phyloP scores from a whole-genome alignment of 2,888 invertebrate species.

The Cecidostiba fungosa region DNA sequence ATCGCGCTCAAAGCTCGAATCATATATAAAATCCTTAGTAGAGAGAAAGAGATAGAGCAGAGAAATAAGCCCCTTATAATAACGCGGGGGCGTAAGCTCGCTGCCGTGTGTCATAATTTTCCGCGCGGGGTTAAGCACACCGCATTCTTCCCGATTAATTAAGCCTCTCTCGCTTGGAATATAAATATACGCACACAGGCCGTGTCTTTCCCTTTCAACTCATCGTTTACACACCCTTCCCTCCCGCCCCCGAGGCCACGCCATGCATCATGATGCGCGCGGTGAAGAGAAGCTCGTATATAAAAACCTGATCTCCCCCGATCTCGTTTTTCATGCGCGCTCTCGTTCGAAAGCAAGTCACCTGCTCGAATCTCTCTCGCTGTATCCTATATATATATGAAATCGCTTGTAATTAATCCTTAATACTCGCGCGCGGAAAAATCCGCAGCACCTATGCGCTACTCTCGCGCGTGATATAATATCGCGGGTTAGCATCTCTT shows the following conservation, averaged over 20 bases:
- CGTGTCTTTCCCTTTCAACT: constrained; percentile 1
- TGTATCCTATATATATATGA: neutral
- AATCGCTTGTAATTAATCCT: neutral
- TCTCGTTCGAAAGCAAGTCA: neutral
- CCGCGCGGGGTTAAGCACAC: neutral
- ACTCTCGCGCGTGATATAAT: neutral
- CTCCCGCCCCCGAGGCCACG: neutral
- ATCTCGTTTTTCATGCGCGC: neutral
- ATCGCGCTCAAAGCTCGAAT: neutral
- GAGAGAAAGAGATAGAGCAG: neutral
- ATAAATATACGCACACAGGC: neutral
- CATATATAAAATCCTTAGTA: neutral
- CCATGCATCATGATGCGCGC: neutral
- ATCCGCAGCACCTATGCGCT: neutral
- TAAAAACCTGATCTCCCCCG: too few species aligned
- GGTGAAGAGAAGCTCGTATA: neutral
- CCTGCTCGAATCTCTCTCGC: neutral
- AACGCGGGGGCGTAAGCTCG: neutral
- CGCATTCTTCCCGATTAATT: constrained; percentile 21
- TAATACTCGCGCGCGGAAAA: neutral
- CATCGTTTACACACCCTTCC: neutral
- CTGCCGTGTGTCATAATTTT: neutral
- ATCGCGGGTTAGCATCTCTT: neutral
- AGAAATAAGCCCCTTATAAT: neutral
- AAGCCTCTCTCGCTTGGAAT: neutral